phyloP scores from a whole-genome alignment of 2,888 invertebrate genomes.

The Psylliodes chrysocephalus region DNA sequence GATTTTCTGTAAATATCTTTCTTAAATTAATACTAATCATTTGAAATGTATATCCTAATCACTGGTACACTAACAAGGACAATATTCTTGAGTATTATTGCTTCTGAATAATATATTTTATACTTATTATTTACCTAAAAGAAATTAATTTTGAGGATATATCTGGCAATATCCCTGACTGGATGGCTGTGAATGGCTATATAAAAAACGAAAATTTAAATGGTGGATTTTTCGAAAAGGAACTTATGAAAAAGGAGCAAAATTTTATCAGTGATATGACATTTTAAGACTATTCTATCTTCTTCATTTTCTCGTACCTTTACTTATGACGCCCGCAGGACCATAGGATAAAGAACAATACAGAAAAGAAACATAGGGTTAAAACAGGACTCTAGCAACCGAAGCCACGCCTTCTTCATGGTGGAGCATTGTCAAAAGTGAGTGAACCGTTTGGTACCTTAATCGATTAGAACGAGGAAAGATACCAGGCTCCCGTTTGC shows the following conservation, averaged over 20 bases:
- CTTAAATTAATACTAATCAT: slow-evolving; percentile 27
- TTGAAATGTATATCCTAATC: slow-evolving; percentile 26
- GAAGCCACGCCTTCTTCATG: too few relatives aligned
- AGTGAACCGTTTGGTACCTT: too few relatives aligned
- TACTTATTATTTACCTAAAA: slow-evolving; percentile 37
- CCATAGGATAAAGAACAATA: too few relatives aligned
- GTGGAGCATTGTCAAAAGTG: too few relatives aligned
- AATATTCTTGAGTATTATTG: slow-evolving; percentile 34
- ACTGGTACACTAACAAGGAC: slow-evolving; percentile 26
- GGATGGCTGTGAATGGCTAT: slow-evolving; percentile 44
- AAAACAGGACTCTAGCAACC: too few relatives aligned
- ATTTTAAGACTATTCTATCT: too few relatives aligned
- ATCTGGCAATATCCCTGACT: slow-evolving; percentile 33
- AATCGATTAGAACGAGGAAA: too few relatives aligned
- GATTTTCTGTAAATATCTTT: slow-evolving; percentile 25
- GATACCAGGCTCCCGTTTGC: too few relatives aligned
- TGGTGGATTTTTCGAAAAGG: slow-evolving; percentile 51
- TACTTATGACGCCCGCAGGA: too few relatives aligned
- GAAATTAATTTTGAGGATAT: slow-evolving; percentile 28
- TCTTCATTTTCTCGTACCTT: too few relatives aligned
- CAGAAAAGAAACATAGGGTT: too few relatives aligned
- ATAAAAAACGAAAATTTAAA: slow-evolving; percentile 49
- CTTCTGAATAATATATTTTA: slow-evolving; percentile 22
- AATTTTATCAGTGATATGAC: slow-evolving; percentile 50
- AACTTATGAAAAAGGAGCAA: slow-evolving; percentile 53